A percentile compares a stretch with the other conserved stretches of the same genome.
Conservation (phyloP, 1,140 invertebrate species). For the Nomia melanderi region DNA sequence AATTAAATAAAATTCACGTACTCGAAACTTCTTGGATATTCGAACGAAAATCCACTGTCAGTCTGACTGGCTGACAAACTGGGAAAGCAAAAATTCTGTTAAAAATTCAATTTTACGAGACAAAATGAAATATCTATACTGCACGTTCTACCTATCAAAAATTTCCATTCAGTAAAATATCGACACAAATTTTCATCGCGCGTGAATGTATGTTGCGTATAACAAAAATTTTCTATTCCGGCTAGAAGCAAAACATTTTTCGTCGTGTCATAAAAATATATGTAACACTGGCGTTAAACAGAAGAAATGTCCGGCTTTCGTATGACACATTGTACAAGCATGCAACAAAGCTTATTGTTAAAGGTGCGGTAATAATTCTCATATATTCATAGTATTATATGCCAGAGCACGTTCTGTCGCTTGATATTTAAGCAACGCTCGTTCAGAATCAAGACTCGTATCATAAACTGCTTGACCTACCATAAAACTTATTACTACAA, state of each 20-base stretch:
- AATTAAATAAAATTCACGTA: neutral
- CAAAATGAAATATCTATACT: too few species aligned
- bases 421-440: neutral
- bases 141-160: too few species aligned
- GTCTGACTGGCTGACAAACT: neutral
- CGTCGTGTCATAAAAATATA: too few species aligned
- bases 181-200: neutral
- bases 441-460: neutral
- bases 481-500: neutral
- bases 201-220: neutral
- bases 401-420: neutral
- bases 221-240: neutral
- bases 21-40: neutral
- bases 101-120: neutral
- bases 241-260: neutral
- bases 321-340: neutral
- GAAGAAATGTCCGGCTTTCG: neutral
- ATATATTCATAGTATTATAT: neutral
- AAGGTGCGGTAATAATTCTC: neutral
- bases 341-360: neutral
- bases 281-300: neutral
- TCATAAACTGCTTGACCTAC: neutral
- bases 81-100: neutral
- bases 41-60: neutral
- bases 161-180: too few species aligned